Base-by-base conservation (phyloP, 2,797 vertebrate genomes). In the Helarctos malayanus region DNA sequence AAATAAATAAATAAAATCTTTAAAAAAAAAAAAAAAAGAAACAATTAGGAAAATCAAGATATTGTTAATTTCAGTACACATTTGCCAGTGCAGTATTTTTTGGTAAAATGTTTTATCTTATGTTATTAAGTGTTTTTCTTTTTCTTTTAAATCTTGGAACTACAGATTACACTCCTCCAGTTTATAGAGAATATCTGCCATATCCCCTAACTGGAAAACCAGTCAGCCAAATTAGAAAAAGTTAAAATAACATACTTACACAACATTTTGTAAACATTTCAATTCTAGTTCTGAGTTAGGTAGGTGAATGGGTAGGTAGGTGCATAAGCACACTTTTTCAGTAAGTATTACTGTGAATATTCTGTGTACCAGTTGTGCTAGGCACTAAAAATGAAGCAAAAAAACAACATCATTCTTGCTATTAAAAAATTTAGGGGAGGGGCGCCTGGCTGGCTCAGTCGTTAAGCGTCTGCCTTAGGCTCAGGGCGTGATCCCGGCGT, bases 31-130 rank as follows among this genome's bases (percentile, higher is more conserved):
- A 38, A 38, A 38, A 38, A 38, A 54, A 73, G 68, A 68, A 93
- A 91, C 18, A 38, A 14, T 78, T 83, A 83, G 52, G 63, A 94
- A 86, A 89, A 54, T 87, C 18, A 85, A 96, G 75, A 83, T 83
- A 35, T 47, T 75, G 35, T 86, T 91, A 56, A 93, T 83, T 85
- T 91, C 23, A 79, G 1, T 88, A 54, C 38, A 49, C 7, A n/a
- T 84, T 93, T 95, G 32, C 45, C 59, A 88, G 0, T 84, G 29
- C 21, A 71, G 6, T 84, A 13, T 56, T 76, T 92, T 94, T 86
- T 78, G 0, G 78, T 56, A 45, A 89, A 81, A 79, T 91, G 6
- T 29, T 82, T 94, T 78, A 80, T 69, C 21, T 59, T 81, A 57
- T 16, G 49, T 57, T 19, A 80, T 95, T 93, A 87, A 96, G 90